Percentiles rank a stretch among this genome's conserved stretches.
These are phyloP conservation scores for Sminthurides bifidus DNA, from an alignment of 1,140 invertebrate species.

Conservation along the genomic window DNA sequence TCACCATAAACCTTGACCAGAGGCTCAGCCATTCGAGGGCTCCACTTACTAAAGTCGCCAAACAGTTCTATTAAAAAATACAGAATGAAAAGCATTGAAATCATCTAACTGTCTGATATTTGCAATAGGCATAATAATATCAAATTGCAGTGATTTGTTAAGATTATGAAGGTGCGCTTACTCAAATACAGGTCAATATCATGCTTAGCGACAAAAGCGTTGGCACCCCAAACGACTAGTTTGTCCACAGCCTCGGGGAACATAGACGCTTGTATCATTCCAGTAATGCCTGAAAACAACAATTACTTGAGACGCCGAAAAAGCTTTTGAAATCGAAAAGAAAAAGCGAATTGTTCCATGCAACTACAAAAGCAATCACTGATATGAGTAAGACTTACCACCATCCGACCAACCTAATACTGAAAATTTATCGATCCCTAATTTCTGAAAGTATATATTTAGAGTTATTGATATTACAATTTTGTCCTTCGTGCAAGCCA, in stretches of 20 bases:
- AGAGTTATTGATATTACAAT: no score
- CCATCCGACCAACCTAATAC: slow-evolving; percentile 82
- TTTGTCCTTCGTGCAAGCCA: no score
- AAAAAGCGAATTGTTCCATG: no score
- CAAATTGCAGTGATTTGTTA: background rate
- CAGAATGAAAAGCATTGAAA: background rate
- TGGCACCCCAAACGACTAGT: slow-evolving; percentile 63
- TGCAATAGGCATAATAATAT: background rate
- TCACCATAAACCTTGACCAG: slow-evolving; percentile 37
- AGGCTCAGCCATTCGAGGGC: slow-evolving; percentile 35
- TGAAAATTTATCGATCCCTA: slow-evolving; percentile 59
- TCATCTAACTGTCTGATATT: background rate
- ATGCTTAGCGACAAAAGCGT: slow-evolving; percentile 55
- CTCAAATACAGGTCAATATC: slow-evolving; percentile 54
- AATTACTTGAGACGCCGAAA: no score
- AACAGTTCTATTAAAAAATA: slow-evolving; percentile 26
- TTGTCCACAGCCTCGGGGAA: slow-evolving; percentile 55
- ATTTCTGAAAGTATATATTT: slow-evolving; percentile 40
- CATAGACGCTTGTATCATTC: slow-evolving; percentile 57
- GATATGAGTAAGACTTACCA: no score
- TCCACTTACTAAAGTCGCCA: slow-evolving; percentile 36
- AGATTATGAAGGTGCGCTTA: slow-evolving; percentile 33
- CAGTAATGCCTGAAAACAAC: no score
- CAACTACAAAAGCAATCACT: no score
- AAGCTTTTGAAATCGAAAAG: no score